Evolutionary conservation across 1,140 invertebrate species (phyloP), one percentile per base, ranked within the genome.

Genomic region (Ectropis grisescens): DNA sequence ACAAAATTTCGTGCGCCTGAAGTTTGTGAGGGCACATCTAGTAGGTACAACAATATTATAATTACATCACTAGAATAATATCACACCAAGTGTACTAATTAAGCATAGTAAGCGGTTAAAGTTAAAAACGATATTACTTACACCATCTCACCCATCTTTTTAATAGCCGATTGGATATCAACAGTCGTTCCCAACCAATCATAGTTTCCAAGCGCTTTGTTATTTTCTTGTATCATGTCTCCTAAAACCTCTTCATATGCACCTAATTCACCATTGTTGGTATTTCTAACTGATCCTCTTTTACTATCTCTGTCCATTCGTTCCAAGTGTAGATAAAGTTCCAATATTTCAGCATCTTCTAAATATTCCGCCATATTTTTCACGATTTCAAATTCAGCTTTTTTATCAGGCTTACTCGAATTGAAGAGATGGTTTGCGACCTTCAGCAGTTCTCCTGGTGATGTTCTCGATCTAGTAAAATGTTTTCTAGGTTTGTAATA

Each of bases 121-220:
- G 3, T 24, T 30, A 5, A 7, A 9, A 29, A 34, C 9, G 31
- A 31, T 14, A 29, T 28, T 28, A 69, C 72, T 72, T 58, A 78
- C 70, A 25, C 52, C 3, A 79, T 30, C 12, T 51, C 25, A 4
- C 41, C 16, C 2, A 79, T 23, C 41, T 64, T 72, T 1, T 36
- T 29, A 5, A 72, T 30, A n/a, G 55, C 64, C 2, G 57, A 29
- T 23, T 43, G 47, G 10, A 72, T 41, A 16, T 72, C 47, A 0
- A 79, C 64, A 2, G 66, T 54, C 1, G 64, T 56, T 3, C 30
- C 33, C 7, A 72, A 33, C 70, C 70, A 72, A 22, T 62, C 47
- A 16, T 72, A 72, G 4, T 51, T 28, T 13, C 39, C 31, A 2
- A 69, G 38, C 0, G 43, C 33, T n/a, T 30, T 37, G 26, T 42